Base-by-base conservation (phyloP, 2,797 vertebrate species). In the Heteromormyrus szaboi region DNA sequence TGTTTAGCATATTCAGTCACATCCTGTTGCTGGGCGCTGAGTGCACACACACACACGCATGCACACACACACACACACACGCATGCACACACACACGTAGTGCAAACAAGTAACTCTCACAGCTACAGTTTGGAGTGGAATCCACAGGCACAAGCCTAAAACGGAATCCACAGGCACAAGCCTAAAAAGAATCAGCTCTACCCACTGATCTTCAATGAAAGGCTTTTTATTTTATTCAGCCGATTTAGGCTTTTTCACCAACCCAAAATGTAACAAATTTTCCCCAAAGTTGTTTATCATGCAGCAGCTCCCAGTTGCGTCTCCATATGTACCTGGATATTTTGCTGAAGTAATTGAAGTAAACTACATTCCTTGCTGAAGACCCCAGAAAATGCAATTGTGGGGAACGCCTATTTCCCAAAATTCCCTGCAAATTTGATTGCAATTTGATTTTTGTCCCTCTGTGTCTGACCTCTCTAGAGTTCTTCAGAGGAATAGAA, bases 401-500 rank as follows among this genome's bases (percentile, higher is more conserved):
- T 68, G 25, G 25, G 22, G 62, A 33, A 11, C 11, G 11, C 0
- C 25, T 2, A 4, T 68, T 68, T 29, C 11, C 11, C 25, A 2
- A 33, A 68, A 68, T 33, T 68, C 29, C 65, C 4, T 12, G 11
- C 25, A 33, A 14, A 68, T 68, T 33, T 68, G 1, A 33, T 68
- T 33, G 65, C 37, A n/a, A 2, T 19, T n/a, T 79, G 33, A 79
- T 79, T 79, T 79, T 9, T 79, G 33, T n/a, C 0, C 33, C n/a
- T 51, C 11, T 87, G 37, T 62, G n/a, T 65, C 56, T 46, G 46
- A 12, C 22, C 14, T 41, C 68, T 72, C 89, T 93, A 99, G 98
- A 84, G 97, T 99, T 89, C 94, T 99, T 92, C 97, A 98, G 91
- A 92, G 93, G 90, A 99, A 99, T 93, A 95, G 95, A 96, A 98